phyloP scores from a whole-genome alignment of 2,888 invertebrate species.

The Caenorhabditis doughertyi region DNA sequence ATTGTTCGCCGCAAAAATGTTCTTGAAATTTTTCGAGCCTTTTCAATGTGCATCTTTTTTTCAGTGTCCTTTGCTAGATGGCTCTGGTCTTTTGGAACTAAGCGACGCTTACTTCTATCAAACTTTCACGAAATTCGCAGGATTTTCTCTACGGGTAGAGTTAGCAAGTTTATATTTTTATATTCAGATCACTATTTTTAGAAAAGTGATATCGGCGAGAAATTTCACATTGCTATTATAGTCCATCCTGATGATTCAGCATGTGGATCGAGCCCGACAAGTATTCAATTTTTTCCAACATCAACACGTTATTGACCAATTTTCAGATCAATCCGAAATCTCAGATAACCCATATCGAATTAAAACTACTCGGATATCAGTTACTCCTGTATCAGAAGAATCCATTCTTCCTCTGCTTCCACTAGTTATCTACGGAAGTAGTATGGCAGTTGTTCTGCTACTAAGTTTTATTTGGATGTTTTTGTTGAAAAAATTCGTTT shows the following conservation, averaged over 20 bases:
- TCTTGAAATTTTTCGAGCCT: no score
- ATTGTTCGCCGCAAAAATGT: neutral
- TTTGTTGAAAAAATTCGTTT: no score
- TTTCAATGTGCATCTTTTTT: neutral
- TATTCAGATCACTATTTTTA: neutral
- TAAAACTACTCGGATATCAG: no score
- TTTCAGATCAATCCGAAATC: neutral
- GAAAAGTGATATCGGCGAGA: conserved; percentile 20
- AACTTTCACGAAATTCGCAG: conserved; percentile 11
- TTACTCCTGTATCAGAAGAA: neutral
- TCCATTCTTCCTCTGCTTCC: neutral
- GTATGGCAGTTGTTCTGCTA: conserved; percentile 7
- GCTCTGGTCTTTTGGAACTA: neutral
- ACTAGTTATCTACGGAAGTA: neutral
- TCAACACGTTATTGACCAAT: neutral
- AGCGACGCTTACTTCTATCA: conserved; percentile 4
- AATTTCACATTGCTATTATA: conserved; percentile 11
- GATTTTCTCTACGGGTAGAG: neutral
- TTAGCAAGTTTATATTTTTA: no score
- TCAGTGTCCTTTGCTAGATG: conserved; percentile 16
- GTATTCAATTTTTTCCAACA: no score
- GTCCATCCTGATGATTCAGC: conserved; percentile 19
- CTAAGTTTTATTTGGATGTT: neutral
- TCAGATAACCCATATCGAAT: no score
- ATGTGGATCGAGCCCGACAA: no score